Percentiles rank a stretch among this genome's conserved stretches.
phyloP scores from a whole-genome alignment of 2,888 invertebrate species.

The Tachina grossa region DNA sequence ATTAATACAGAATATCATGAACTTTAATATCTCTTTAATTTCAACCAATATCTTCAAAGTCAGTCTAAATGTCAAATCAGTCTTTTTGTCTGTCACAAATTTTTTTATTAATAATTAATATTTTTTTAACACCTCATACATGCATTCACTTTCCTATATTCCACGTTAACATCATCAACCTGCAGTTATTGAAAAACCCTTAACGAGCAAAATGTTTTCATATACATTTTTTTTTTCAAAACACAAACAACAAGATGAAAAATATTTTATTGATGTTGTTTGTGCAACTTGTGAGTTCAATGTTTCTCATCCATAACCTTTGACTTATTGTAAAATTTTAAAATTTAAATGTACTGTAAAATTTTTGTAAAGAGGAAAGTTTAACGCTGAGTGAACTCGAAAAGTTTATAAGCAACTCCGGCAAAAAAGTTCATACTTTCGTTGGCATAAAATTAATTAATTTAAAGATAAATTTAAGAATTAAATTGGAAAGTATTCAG shows the following conservation, averaged over 20 bases:
- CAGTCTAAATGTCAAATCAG: no score
- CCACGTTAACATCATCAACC: no score
- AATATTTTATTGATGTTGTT: conserved; percentile 14
- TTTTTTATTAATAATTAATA: no score
- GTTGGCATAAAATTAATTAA: no score
- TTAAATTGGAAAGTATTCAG: not conserved
- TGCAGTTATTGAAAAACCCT: no score
- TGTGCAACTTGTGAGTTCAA: conserved; percentile 13
- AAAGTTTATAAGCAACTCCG: not conserved
- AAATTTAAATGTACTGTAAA: conserved; percentile 55
- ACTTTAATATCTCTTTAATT: no score
- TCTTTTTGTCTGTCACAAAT: no score
- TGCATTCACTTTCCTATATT: no score
- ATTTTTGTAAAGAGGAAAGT: conserved; percentile 11
- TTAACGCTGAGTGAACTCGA: conserved; percentile 28
- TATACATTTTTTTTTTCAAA: not conserved
- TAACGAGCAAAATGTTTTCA: conserved; percentile 5
- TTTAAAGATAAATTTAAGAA: not conserved
- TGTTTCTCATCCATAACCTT: conserved; percentile 18
- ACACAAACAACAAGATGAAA: not conserved
- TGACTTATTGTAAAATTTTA: conserved; percentile 22
- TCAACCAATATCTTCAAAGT: no score
- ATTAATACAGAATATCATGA: no score
- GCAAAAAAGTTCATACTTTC: not conserved
- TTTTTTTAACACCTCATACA: no score